A percentile compares a stretch with the other conserved stretches of the same genome.
These are phyloP conservation scores for Cheilosia pagana DNA, from an alignment of 2,888 invertebrate species.

Conservation along the genomic window DNA sequence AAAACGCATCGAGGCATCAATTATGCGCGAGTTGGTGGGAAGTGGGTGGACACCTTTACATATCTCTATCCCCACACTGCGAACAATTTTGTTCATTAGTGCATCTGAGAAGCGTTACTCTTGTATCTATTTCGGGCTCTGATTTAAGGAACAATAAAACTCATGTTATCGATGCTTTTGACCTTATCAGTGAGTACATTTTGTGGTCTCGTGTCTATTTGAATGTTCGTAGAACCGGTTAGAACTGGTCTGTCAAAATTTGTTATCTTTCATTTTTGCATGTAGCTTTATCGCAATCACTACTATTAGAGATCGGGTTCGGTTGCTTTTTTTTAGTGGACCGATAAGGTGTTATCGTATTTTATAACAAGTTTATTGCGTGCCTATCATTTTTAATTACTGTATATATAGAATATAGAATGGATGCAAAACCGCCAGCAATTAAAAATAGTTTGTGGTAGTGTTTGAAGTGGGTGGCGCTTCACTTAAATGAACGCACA, in stretches of 20 bases:
- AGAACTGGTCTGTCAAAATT: not conserved
- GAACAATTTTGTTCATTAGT: not conserved
- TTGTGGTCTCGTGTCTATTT: not conserved
- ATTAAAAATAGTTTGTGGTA: no score
- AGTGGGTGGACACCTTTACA: conserved; percentile 8
- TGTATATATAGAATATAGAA: no score
- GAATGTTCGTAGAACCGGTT: not conserved
- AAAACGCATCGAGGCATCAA: conserved; percentile 26
- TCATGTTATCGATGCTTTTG: not conserved
- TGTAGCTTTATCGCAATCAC: conserved; percentile 10
- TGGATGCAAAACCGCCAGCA: no score
- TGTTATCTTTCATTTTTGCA: not conserved
- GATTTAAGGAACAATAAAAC: not conserved
- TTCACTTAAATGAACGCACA: no score
- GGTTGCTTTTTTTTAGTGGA: not conserved
- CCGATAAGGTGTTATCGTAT: not conserved
- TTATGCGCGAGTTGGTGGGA: conserved; percentile 3
- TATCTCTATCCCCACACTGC: not conserved
- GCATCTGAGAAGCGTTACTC: not conserved
- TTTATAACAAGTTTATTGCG: not conserved
- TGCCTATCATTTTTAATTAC: no score
- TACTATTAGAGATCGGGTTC: not conserved
- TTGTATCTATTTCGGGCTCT: no score
- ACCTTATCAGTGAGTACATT: not conserved
- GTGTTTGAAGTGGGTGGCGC: no score